A percentile compares a stretch with the other conserved stretches of the same genome.
Evolutionary conservation across 2,113 vertebrate species (phyloP).

Genomic region (Chaetura pelagica): DNA sequence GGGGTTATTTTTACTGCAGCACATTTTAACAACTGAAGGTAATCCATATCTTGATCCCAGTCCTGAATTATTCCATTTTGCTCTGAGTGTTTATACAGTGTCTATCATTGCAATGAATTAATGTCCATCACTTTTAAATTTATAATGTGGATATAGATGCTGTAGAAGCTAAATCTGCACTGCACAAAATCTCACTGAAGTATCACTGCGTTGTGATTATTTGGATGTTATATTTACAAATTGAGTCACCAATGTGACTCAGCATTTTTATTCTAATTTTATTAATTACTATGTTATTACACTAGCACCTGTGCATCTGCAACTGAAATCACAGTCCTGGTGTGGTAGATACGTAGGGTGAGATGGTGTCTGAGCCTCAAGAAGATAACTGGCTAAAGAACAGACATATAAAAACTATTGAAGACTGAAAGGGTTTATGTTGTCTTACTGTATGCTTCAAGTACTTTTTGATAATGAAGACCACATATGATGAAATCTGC

Average conservation of each 20-base stretch:
- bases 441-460: not conserved
- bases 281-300: not conserved
- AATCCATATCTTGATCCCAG: not conserved
- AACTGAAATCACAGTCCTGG: not conserved
- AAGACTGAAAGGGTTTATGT: not conserved
- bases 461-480: not conserved
- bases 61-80: not conserved
- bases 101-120: not conserved
- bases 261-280: not conserved
- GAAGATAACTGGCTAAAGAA: not conserved
- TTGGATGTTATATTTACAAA: not conserved
- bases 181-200: not conserved
- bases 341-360: not conserved
- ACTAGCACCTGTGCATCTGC: not conserved
- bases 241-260: not conserved
- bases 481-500: not conserved
- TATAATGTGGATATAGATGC: not conserved
- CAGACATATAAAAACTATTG: not conserved
- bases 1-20: not conserved
- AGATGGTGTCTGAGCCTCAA: not conserved
- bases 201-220: not conserved
- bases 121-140: not conserved
- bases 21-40: not conserved
- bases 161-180: not conserved
- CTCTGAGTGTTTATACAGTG: not conserved